Evolutionary conservation across 2,797 vertebrate species (phyloP).

Genomic region (Pithecia hirsuta): DNA sequence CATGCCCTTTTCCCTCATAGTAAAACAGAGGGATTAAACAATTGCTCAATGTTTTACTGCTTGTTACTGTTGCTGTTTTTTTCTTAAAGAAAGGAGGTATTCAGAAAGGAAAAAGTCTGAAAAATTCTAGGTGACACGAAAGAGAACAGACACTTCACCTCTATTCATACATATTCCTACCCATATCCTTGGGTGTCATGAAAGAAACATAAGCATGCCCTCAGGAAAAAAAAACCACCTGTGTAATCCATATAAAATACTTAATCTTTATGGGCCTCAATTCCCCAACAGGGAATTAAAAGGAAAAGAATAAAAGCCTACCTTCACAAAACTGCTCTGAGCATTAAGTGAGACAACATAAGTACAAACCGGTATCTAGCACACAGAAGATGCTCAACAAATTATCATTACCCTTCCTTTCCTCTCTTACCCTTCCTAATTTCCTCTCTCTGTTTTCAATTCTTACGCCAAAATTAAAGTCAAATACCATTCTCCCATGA

Average conservation of each 20-base stretch:
- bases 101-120: neutral
- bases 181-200: neutral
- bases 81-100: neutral
- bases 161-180: neutral
- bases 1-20: too few species aligned
- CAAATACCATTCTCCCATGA: neutral
- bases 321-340: neutral
- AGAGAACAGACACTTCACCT: neutral
- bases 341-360: neutral
- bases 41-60: neutral
- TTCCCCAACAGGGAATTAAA: neutral
- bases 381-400: neutral
- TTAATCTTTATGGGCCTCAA: neutral
- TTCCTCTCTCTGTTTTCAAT: neutral
- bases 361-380: neutral
- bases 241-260: neutral
- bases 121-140: neutral
- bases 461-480: neutral
- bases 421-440: neutral
- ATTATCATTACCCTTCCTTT: neutral
- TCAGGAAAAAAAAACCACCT: neutral
- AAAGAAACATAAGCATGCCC: neutral
- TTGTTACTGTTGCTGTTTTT: neutral
- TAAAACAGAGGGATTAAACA: neutral
- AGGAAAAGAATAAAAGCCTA: neutral